A percentile compares a stretch with the other conserved stretches of the same genome.
Conservation (phyloP, 2,888 invertebrate genomes). For the Scotopteryx bipunctaria region DNA sequence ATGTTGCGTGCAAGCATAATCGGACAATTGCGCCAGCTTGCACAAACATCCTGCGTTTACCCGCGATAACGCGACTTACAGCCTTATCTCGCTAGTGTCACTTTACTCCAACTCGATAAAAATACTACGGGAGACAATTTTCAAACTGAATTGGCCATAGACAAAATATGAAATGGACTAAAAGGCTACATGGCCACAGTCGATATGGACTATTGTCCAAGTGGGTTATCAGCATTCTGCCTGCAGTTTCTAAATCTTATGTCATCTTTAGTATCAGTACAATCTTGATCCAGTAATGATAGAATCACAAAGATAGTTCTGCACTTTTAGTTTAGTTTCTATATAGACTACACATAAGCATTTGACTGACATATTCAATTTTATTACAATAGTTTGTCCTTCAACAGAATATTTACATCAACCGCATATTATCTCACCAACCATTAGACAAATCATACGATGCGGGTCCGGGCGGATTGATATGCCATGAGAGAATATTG, state of each 20-base stretch:
- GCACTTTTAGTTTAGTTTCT: neutral
- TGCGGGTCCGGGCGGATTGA: slow-evolving; percentile 27
- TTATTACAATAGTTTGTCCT: neutral
- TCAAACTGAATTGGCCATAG: neutral
- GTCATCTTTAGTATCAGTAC: slow-evolving; percentile 2
- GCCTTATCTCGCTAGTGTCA: slow-evolving; percentile 43
- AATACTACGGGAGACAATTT: slow-evolving; percentile 3
- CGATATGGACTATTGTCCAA: too few species aligned
- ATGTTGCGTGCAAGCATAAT: slow-evolving; percentile 41
- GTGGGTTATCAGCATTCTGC: too few species aligned
- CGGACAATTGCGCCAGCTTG: slow-evolving; percentile 49
- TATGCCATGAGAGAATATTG: slow-evolving; percentile 19
- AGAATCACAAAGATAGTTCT: neutral
- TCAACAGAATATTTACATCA: slow-evolving; percentile 15
- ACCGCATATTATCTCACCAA: slow-evolving; percentile 25
- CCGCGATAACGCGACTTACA: slow-evolving; percentile 60
- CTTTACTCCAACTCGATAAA: slow-evolving; percentile 10
- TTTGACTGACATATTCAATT: neutral
- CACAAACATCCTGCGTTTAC: slow-evolving; percentile 71
- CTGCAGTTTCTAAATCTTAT: slow-evolving; percentile 20
- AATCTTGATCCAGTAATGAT: slow-evolving; percentile 8
- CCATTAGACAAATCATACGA: slow-evolving; percentile 7
- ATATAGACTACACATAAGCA: too few species aligned
- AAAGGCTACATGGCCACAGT: too few species aligned
- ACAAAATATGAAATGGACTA: too few species aligned